These are phyloP conservation scores for Rhagophthalmus giganteus DNA, from an alignment of 2,888 invertebrate genomes.

Conservation along the genomic window DNA sequence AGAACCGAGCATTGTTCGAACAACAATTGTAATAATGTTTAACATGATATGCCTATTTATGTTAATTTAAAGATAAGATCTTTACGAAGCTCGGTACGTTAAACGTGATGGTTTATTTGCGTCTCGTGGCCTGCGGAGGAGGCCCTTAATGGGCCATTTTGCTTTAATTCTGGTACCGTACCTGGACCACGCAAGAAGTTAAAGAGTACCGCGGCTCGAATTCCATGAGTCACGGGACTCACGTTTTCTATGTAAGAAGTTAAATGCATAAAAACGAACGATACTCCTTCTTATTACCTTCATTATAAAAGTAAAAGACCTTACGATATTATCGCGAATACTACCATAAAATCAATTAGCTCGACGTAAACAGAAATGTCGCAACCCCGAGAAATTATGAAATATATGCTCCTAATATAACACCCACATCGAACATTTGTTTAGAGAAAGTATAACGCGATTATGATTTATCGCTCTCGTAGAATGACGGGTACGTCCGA, in stretches of 20 bases:
- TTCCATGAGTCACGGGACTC: conserved; percentile 23
- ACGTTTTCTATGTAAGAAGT: conserved; percentile 20
- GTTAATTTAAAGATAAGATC: conserved; percentile 29
- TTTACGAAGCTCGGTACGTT: conserved; percentile 12
- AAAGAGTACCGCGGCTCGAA: neutral
- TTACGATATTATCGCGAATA: neutral
- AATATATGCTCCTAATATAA: conserved; percentile 11
- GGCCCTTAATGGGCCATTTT: conserved; percentile 27
- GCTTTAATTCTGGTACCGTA: conserved; percentile 24
- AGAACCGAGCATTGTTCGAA: conserved; percentile 27
- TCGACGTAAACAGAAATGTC: neutral
- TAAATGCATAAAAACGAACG: conserved; percentile 7
- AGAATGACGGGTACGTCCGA: conserved; percentile 2
- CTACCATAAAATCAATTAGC: conserved; percentile 7
- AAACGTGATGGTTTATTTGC: conserved; percentile 25
- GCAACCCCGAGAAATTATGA: conserved; percentile 11
- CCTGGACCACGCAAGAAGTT: conserved; percentile 24
- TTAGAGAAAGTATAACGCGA: conserved; percentile 10
- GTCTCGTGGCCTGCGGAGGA: conserved; percentile 17
- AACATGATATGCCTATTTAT: conserved; percentile 32
- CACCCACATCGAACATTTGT: conserved; percentile 13
- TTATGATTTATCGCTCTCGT: conserved; percentile 2
- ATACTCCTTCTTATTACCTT: conserved; percentile 2
- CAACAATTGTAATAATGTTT: conserved; percentile 30
- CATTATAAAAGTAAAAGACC: conserved; percentile 1